These are phyloP conservation scores for Balaeniceps rex DNA, from an alignment of 2,113 vertebrate genomes.

Conservation along the genomic window DNA sequence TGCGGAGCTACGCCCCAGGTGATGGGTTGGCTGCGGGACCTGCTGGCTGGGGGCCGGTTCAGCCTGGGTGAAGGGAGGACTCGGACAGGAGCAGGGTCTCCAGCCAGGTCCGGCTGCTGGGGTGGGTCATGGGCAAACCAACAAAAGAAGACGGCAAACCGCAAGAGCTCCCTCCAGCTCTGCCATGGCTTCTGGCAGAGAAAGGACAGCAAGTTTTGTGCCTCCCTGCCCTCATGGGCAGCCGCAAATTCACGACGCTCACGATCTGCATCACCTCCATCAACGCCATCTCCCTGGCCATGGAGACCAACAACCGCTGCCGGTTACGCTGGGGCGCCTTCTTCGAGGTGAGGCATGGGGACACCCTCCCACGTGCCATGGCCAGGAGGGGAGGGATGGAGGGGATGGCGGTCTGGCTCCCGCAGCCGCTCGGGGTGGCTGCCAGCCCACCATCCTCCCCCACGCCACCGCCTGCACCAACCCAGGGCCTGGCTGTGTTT, in stretches of 20 bases:
- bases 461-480: background rate
- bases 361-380: fast-evolving
- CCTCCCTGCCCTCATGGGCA: background rate
- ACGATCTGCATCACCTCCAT: background rate
- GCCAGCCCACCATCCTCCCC: background rate
- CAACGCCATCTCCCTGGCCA: background rate
- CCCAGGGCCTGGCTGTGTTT: background rate
- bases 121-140: background rate
- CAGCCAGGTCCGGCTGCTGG: background rate
- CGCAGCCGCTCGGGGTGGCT: fast-evolving
- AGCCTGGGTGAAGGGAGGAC: background rate
- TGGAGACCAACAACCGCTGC: background rate
- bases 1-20: background rate
- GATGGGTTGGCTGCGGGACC: background rate
- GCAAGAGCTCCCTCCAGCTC: background rate
- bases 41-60: background rate
- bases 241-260: background rate
- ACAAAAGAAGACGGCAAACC: background rate
- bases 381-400: background rate
- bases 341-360: background rate
- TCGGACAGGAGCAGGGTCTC: background rate
- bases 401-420: background rate
- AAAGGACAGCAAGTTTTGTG: background rate
- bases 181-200: background rate
- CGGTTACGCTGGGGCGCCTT: background rate